Evolutionary conservation across 2,113 vertebrate genomes (phyloP), one percentile per base, ranked within the genome.

Genomic region (Passer domesticus): DNA sequence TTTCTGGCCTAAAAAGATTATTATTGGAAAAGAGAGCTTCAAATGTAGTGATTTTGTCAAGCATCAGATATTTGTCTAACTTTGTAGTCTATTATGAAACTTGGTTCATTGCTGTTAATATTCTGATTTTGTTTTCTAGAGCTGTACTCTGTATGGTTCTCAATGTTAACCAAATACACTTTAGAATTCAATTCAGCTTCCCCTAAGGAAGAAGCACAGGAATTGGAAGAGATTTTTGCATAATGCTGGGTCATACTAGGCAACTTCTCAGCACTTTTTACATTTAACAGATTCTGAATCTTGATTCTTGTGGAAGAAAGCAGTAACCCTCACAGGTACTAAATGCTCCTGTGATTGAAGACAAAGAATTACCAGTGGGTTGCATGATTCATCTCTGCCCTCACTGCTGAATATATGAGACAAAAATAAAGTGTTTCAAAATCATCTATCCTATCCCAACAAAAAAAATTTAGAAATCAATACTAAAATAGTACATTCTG

Each of bases 351-450:
- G 30, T 89, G 85, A 93, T 7, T 87, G 50, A 95, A 84, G 79
- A 69, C 69, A 94, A 85, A 92, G 62, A 49, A 73, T 84, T 89
- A 83, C 31, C 59, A 84, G 31, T 73, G 72, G 43, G 62, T 46
- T 89, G 60, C 16, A 84, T 91, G 79, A 96, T 90, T 93, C 55
- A 92, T 87, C 59, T 56, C 53, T 83, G 41, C 37, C 27, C n/a
- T 90, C 20, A 20, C 15, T 87, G 62, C 46, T 83, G 60, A 81
- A 76, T 73, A 50, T 33, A 72, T 46, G 37, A 85, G 60, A 81
- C 8, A 50, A 76, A 96, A 83, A 60, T 35, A 76, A 78, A 83
- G 35, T 66, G 19, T 52, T 84, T 83, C 31, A 64, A 87, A 89
- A 79, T 63, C 28, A 49, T 60, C 68, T 55, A 72, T 60, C n/a